These are phyloP conservation scores for Linyphia triangularis DNA, from an alignment of 2,888 invertebrate species.

Conservation along the genomic window DNA sequence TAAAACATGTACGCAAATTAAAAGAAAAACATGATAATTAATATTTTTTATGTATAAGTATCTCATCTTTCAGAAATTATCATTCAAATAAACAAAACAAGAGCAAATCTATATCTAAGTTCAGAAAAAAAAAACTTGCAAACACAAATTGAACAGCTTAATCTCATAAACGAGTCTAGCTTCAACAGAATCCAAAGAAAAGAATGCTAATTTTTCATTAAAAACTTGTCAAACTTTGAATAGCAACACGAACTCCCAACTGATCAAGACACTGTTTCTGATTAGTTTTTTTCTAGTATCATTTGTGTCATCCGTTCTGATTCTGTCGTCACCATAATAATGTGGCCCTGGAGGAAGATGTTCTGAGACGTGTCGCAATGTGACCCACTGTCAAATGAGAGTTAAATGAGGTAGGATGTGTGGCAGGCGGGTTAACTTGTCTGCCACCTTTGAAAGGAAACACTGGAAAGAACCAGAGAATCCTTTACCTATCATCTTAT, in stretches of 20 bases:
- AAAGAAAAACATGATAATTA: no score
- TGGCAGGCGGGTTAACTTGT: background rate
- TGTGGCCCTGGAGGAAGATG: background rate
- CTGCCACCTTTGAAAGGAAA: background rate
- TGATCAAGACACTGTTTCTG: background rate
- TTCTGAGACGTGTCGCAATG: background rate
- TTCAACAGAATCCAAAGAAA: background rate
- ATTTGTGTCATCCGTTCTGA: background rate
- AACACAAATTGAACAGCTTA: no score
- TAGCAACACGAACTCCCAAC: background rate
- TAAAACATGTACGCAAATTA: no score
- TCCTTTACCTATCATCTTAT: no score
- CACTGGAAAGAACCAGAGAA: no score
- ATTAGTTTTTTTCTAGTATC: background rate
- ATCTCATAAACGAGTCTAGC: no score
- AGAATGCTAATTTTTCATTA: background rate
- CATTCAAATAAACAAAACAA: no score
- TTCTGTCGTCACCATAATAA: background rate
- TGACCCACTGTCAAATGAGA: background rate
- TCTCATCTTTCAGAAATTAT: no score
- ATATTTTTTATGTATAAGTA: no score
- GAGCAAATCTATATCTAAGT: no score
- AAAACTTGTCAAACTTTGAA: background rate
- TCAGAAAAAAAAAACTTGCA: no score
- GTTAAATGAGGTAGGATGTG: background rate